A percentile compares a stretch with the other conserved stretches of the same genome.
Evolutionary conservation across 1,140 invertebrate genomes (phyloP).

Genomic region (Steinernema khuongi): DNA sequence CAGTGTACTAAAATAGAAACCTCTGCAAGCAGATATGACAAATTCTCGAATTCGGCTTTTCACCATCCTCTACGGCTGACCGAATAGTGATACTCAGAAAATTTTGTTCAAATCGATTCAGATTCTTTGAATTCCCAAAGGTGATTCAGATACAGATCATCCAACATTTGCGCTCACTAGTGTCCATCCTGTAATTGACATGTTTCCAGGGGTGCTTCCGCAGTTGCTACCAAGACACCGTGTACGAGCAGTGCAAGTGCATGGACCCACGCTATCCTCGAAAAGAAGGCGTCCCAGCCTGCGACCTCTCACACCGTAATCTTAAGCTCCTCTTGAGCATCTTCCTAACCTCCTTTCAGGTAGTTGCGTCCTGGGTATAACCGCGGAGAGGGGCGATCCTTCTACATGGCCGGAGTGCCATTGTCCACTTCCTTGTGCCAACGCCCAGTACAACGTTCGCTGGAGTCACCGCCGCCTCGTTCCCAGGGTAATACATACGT

Average conservation of each 20-base stretch:
- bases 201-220: slow-evolving; percentile 39
- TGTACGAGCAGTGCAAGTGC: slow-evolving; percentile 26
- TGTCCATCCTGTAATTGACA: too few relatives aligned
- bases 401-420: slow-evolving; percentile 27
- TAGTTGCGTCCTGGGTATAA: slow-evolving; percentile 22
- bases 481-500: too few relatives aligned
- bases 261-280: slow-evolving; percentile 38
- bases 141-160: too few relatives aligned
- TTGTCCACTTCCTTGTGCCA: slow-evolving; percentile 29
- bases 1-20: too few relatives aligned
- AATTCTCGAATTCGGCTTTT: too few relatives aligned
- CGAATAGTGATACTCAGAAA: too few relatives aligned
- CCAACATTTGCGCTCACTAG: too few relatives aligned
- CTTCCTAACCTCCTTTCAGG: slow-evolving; percentile 3
- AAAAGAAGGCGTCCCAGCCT: background rate
- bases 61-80: too few relatives aligned
- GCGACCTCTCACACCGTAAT: slow-evolving; percentile 28
- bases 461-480: slow-evolving; percentile 18
- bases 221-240: slow-evolving; percentile 35
- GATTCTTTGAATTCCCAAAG: too few relatives aligned
- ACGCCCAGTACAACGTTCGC: slow-evolving; percentile 17
- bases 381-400: slow-evolving; percentile 20
- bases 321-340: background rate
- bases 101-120: too few relatives aligned
- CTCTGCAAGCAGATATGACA: too few relatives aligned